A percentile compares a stretch with the other conserved stretches of the same genome.
These are phyloP conservation scores for Solea solea DNA, from an alignment of 2,113 vertebrate genomes.

Conservation along the genomic window DNA sequence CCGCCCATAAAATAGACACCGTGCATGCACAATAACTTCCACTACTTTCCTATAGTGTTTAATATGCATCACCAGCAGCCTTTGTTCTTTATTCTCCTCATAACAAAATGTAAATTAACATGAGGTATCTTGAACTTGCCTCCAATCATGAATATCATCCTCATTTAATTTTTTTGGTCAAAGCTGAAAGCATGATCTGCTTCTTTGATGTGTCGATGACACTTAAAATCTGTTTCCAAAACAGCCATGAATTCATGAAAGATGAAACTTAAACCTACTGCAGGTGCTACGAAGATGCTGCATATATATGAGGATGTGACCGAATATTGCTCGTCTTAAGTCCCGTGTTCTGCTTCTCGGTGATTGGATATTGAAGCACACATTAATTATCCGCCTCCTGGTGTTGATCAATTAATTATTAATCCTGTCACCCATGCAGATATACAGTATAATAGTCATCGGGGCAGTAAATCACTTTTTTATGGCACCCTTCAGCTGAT, in stretches of 20 bases:
- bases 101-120: constrained; percentile 1
- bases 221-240: background rate
- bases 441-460: background rate
- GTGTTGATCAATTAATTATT: constrained; percentile 8
- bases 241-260: background rate
- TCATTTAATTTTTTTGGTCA: background rate
- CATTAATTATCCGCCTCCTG: background rate
- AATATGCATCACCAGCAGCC: background rate
- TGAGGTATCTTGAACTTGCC: background rate
- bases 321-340: background rate
- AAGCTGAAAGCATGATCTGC: background rate
- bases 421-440: constrained; percentile 9
- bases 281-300: background rate
- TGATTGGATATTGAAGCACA: constrained; percentile 1
- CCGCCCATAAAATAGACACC: background rate
- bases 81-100: background rate
- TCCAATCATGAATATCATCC: background rate
- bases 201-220: background rate
- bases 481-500: background rate
- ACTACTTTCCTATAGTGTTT: background rate
- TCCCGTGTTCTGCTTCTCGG: background rate
- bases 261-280: background rate
- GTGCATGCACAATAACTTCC: background rate
- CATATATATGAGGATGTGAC: no score
- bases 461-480: background rate